Base-by-base conservation (phyloP, 2,888 invertebrate species). In the Hydraecia micacea region DNA sequence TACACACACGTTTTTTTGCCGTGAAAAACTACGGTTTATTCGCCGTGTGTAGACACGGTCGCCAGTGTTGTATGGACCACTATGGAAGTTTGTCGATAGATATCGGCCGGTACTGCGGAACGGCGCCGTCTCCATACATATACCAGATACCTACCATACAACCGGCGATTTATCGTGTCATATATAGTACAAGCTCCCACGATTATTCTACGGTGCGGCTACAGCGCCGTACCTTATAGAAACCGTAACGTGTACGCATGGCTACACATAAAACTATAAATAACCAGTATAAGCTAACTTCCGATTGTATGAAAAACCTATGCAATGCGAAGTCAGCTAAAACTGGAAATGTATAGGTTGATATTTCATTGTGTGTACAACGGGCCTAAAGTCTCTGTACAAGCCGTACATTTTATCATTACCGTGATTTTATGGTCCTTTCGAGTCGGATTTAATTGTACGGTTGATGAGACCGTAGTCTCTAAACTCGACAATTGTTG, bases 401-500 rank as follows among this genome's bases (percentile, higher is more conserved):
- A 18, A 18, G 8, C 28, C 28, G 18, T 62, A 62, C 28, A 28
- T 62, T 18, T 28, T 42, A 42, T 11, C 42, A 42, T 42, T 42
- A 42, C 42, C 42, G 42, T 42, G 11, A 42, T 42, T 11, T 42
- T 28, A 62, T 62, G 28, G 28, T 62, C 28, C 60, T 62, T 62
- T 28, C 28, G 58, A 58, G n/a, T n/a, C 58, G 13, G n/a, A 58
- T 58, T n/a, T 58, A 58, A 62, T 32, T 62, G 18, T 62, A 62
- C 28, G 8, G 28, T 28, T 28, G 60, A 60, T 28, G 60, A 28
- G 28, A 15, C 58, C 7, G 18, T 28, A 60, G 28, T 60, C 18
- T 28, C 60, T 89, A 90, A 36, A 90, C 89, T 88, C 85, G 84
- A 91, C 89, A 90, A 90, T 91, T 86, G 83, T 86, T 77, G 83